phyloP scores from a whole-genome alignment of 2,797 vertebrate species.

The Nannoperca australis region DNA sequence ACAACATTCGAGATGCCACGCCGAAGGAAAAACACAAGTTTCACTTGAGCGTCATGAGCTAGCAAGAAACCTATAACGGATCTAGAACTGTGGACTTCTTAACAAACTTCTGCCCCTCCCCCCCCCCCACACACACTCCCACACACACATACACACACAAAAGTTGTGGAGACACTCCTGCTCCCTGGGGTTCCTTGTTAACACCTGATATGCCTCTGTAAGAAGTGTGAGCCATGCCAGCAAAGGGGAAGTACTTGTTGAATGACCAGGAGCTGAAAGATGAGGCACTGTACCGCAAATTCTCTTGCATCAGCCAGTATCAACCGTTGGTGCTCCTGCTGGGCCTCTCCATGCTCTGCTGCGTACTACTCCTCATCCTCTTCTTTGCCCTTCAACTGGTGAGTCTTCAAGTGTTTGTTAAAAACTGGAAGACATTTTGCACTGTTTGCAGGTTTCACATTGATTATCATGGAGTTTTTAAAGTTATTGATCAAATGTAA shows the following conservation, averaged over 20 bases:
- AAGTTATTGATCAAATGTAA: not conserved
- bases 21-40: conserved; percentile 59
- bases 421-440: not conserved
- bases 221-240: conserved; percentile 88
- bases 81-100: conserved; percentile 44
- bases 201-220: conserved; percentile 60
- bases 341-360: conserved; percentile 87
- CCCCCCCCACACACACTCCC: not conserved
- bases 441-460: not conserved
- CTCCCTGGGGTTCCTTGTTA: conserved; percentile 42
- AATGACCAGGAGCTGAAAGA: conserved; percentile 90
- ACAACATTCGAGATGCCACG: conserved; percentile 61
- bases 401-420: conserved; percentile 73
- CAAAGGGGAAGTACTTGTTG: conserved; percentile 96
- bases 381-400: conserved; percentile 86
- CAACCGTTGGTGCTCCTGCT: conserved; percentile 92
- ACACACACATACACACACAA: not conserved
- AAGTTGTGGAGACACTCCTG: conserved; percentile 46
- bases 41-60: conserved; percentile 64
- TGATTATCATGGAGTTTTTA: not conserved
- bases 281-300: conserved; percentile 92
- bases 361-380: conserved; percentile 85
- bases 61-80: conserved; percentile 35
- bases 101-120: not conserved
- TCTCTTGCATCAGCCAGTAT: conserved; percentile 93